A percentile compares a stretch with the other conserved stretches of the same genome.
These are phyloP conservation scores for Melinopterus prodromus DNA, from an alignment of 2,888 invertebrate species.

Conservation along the genomic window DNA sequence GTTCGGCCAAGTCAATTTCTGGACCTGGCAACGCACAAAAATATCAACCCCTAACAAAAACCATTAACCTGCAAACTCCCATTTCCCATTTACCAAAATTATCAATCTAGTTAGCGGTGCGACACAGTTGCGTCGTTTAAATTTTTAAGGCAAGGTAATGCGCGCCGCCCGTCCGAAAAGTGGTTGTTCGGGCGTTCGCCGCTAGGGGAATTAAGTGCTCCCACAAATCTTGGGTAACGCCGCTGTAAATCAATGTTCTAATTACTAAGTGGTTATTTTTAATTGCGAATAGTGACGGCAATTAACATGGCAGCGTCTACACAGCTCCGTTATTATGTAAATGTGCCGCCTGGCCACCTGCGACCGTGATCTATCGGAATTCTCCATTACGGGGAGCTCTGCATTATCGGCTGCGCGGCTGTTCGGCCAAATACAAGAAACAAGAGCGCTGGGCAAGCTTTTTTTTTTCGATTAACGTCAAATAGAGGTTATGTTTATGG, in stretches of 20 bases:
- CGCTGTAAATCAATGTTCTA: slow-evolving; percentile 47
- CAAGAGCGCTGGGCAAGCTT: not conserved
- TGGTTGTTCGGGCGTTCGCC: too few species aligned
- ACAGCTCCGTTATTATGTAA: slow-evolving; percentile 44
- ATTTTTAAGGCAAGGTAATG: slow-evolving; percentile 21
- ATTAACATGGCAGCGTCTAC: slow-evolving; percentile 46
- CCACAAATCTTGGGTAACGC: slow-evolving; percentile 43
- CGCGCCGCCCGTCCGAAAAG: not conserved
- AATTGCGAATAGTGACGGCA: slow-evolving; percentile 51
- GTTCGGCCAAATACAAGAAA: not conserved
- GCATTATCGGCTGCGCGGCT: slow-evolving; percentile 10
- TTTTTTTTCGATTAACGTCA: slow-evolving; percentile 8
- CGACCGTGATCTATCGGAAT: slow-evolving; percentile 39
- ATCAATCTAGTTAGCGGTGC: not conserved
- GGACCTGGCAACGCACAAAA: too few species aligned
- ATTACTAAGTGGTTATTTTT: slow-evolving; percentile 49
- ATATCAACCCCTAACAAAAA: not conserved
- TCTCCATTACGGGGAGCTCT: slow-evolving; percentile 18
- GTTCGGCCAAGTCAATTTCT: too few species aligned
- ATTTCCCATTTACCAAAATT: not conserved
- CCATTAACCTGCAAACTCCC: not conserved
- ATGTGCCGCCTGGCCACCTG: slow-evolving; percentile 36
- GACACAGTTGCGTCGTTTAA: not conserved
- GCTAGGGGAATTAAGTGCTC: slow-evolving; percentile 13
- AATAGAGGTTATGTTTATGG: not conserved